Conservation (phyloP, 2,888 invertebrate species). For the Cheilosia variabilis region DNA sequence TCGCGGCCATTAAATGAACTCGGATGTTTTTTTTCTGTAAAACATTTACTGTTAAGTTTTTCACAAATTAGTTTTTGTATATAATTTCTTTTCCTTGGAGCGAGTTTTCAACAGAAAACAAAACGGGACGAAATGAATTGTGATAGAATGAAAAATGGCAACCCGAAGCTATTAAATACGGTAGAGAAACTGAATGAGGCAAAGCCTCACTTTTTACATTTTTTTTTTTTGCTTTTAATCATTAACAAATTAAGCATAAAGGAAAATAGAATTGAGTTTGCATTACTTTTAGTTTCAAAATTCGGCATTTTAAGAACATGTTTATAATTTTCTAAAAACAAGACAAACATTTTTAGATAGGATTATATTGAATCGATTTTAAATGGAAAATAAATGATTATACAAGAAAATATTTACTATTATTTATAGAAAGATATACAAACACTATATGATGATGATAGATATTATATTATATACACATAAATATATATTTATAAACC, state of each 20-base stretch:
- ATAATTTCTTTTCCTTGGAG: constrained; percentile 33
- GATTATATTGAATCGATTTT: constrained; percentile 68
- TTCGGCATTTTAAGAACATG: not conserved
- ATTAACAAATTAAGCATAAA: constrained; percentile 5
- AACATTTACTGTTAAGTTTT: constrained; percentile 18
- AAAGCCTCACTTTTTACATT: constrained; percentile 45
- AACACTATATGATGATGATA: constrained; percentile 55
- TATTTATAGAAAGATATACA: constrained; percentile 71
- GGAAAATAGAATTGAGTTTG: constrained; percentile 12
- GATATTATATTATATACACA: constrained; percentile 48
- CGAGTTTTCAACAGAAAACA: constrained; percentile 61
- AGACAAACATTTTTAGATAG: constrained; percentile 59
- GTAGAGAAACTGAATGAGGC: constrained; percentile 49
- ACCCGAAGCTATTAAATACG: constrained; percentile 56
- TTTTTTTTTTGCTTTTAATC: no score
- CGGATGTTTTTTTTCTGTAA: constrained; percentile 16
- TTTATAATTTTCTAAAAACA: constrained; percentile 27
- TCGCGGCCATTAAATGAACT: constrained; percentile 55
- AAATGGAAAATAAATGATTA: constrained; percentile 52
- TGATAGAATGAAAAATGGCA: constrained; percentile 65
- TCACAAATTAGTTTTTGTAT: constrained; percentile 5
- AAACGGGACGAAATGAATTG: constrained; percentile 67
- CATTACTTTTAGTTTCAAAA: constrained; percentile 19
- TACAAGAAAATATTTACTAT: constrained; percentile 70
- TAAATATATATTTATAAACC: constrained; percentile 46